Conservation (phyloP, 2,797 vertebrate species). For the Luscinia luscinia region DNA sequence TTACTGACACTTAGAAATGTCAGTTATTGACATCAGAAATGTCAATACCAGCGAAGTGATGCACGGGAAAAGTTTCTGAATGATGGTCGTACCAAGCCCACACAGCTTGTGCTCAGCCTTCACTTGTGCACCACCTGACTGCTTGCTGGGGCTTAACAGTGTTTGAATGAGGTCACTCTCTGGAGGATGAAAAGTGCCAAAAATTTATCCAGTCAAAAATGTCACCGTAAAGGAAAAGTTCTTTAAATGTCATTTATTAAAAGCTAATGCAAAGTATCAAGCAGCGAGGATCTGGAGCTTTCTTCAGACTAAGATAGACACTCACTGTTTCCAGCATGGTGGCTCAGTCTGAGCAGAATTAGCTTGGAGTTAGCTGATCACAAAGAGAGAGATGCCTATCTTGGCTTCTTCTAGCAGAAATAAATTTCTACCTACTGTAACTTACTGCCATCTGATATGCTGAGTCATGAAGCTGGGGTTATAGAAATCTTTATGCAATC, state of each 20-base stretch:
- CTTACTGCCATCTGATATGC: slow-evolving; percentile 66
- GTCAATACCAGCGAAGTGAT: neutral
- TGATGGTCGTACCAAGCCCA: neutral
- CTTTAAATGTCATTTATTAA: neutral
- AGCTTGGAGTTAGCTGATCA: neutral
- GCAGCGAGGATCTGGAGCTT: neutral
- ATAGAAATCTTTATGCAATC: slow-evolving; percentile 72
- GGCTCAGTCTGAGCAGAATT: neutral
- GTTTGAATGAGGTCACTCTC: neutral
- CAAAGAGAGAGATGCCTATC: neutral
- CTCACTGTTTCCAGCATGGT: neutral
- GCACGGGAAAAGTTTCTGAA: neutral
- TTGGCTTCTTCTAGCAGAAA: slow-evolving; percentile 58
- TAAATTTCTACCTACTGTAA: slow-evolving; percentile 71
- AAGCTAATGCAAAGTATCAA: neutral
- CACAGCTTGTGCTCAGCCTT: neutral
- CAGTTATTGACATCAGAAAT: neutral
- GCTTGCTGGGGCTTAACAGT: neutral
- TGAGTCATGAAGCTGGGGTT: slow-evolving; percentile 68
- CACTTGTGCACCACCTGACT: neutral
- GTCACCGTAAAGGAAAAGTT: neutral
- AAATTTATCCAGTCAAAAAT: neutral
- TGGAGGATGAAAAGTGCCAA: neutral
- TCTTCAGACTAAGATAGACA: neutral
- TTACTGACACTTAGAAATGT: neutral